phyloP scores from a whole-genome alignment of 2,113 vertebrate genomes.

The Anseranas semipalmata region DNA sequence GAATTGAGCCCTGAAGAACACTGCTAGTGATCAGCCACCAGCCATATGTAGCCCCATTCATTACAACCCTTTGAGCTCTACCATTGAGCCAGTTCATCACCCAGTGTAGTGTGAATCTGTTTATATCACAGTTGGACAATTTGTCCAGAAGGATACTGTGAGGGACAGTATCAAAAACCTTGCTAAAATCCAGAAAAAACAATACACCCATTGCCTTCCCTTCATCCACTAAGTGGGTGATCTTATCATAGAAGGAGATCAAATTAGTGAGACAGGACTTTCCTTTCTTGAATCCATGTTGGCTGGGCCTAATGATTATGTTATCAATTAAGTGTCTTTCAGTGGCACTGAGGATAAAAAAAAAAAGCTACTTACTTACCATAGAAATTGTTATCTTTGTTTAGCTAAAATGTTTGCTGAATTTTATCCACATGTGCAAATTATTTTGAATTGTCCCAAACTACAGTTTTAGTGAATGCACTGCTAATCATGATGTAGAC shows the following conservation, averaged over 20 bases:
- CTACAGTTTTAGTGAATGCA: background rate
- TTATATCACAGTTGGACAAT: background rate
- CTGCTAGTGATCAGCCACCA: background rate
- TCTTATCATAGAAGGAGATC: background rate
- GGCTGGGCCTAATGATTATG: background rate
- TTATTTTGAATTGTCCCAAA: background rate
- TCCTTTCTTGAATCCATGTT: background rate
- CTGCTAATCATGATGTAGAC: background rate
- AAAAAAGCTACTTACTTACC: background rate
- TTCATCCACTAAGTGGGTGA: background rate
- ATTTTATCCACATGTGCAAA: background rate
- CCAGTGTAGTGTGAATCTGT: background rate
- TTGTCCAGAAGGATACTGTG: background rate
- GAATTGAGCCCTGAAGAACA: background rate
- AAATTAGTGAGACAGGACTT: background rate
- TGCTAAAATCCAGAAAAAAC: background rate
- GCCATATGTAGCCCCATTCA: background rate
- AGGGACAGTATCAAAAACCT: background rate
- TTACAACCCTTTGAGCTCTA: background rate
- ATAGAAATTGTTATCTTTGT: background rate
- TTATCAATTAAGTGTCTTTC: background rate
- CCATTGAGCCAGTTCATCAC: background rate
- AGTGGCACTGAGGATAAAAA: background rate
- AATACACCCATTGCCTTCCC: background rate
- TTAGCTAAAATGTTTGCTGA: background rate